Conservation (phyloP, 2,797 vertebrate species). For the Bucorvus abyssinicus region DNA sequence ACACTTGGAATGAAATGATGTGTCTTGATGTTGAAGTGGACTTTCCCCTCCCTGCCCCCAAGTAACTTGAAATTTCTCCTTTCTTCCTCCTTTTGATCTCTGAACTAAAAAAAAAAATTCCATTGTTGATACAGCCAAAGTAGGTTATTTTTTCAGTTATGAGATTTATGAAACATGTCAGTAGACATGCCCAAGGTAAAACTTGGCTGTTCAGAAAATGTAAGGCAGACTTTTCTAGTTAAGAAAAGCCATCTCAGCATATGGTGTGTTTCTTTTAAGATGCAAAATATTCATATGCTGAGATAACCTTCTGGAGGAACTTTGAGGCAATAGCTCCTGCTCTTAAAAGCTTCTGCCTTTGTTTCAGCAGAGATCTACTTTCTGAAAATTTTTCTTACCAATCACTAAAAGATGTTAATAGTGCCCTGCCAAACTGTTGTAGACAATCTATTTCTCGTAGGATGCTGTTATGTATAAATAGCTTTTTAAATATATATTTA, state of each 20-base stretch:
- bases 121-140: not conserved
- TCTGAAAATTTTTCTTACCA: not conserved
- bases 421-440: constrained; percentile 13
- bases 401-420: not conserved
- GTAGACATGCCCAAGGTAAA: constrained; percentile 23
- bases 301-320: constrained; percentile 38
- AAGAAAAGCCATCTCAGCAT: constrained; percentile 34
- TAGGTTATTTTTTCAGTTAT: not conserved
- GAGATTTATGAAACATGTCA: constrained; percentile 43
- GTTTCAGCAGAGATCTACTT: not conserved
- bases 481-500: not conserved
- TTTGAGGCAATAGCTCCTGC: not conserved
- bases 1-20: not conserved
- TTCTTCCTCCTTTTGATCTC: not conserved
- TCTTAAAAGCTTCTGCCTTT: constrained; percentile 4
- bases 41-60: not conserved
- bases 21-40: not conserved
- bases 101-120: not conserved
- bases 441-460: constrained; percentile 24
- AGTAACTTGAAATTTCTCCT: not conserved
- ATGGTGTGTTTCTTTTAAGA: constrained; percentile 47
- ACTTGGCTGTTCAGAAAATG: constrained; percentile 25
- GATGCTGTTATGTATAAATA: constrained; percentile 17
- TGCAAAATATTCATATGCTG: constrained; percentile 34
- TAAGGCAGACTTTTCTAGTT: constrained; percentile 7